Percentiles rank a stretch among this genome's conserved stretches.
Evolutionary conservation across 2,797 vertebrate genomes (phyloP).

Genomic region (Lycodopsis pacificus): DNA sequence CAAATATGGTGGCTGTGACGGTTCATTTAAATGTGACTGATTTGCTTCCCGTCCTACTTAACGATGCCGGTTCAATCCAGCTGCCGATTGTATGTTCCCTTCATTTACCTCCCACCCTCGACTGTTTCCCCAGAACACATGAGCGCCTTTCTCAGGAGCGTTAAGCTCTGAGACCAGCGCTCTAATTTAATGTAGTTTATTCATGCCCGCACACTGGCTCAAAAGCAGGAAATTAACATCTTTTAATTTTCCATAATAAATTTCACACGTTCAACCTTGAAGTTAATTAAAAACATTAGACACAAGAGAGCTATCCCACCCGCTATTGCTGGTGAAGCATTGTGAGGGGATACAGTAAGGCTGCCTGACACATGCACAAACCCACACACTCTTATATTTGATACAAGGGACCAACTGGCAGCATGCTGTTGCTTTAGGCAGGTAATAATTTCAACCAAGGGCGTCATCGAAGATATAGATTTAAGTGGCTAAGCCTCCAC

Average conservation of each 20-base stretch:
- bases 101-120: slow-evolving; percentile 36
- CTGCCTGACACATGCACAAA: slow-evolving; percentile 43
- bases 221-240: slow-evolving; percentile 84
- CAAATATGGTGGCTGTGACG: not conserved
- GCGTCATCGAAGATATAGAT: slow-evolving; percentile 55
- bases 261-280: slow-evolving; percentile 85
- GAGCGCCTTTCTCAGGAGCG: slow-evolving; percentile 42
- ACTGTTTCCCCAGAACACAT: slow-evolving; percentile 28
- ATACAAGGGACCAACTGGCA: slow-evolving; percentile 33
- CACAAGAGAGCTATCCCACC: slow-evolving; percentile 53
- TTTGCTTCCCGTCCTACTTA: slow-evolving; percentile 20
- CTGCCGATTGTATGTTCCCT: slow-evolving; percentile 32
- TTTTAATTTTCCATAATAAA: slow-evolving; percentile 87
- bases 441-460: slow-evolving; percentile 62
- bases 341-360: slow-evolving; percentile 17
- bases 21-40: slow-evolving; percentile 18
- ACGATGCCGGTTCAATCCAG: slow-evolving; percentile 33
- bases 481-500: slow-evolving; percentile 51
- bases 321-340: slow-evolving; percentile 33
- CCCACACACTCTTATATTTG: slow-evolving; percentile 32
- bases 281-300: slow-evolving; percentile 85
- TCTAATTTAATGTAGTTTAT: slow-evolving; percentile 81
- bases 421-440: slow-evolving; percentile 47
- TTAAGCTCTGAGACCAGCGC: slow-evolving; percentile 62
- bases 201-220: slow-evolving; percentile 74